phyloP scores from a whole-genome alignment of 2,888 invertebrate species.

The Tortrix viridana region DNA sequence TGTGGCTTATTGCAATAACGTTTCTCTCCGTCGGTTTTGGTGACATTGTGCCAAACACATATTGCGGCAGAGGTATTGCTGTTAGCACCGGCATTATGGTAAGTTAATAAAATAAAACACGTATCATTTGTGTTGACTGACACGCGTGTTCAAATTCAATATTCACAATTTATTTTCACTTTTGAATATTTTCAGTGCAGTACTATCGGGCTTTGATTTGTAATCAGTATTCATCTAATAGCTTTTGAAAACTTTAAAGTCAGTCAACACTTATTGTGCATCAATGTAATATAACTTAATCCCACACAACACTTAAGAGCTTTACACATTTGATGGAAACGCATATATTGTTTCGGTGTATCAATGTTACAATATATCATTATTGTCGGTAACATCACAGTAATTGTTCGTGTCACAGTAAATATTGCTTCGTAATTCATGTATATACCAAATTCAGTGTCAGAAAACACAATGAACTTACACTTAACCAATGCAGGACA shows the following conservation, averaged over 20 bases:
- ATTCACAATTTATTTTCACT: conserved; percentile 29
- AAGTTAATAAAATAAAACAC: conserved; percentile 83
- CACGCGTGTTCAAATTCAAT: conserved; percentile 46
- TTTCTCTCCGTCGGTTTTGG: conserved; percentile 99
- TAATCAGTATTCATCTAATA: conserved; percentile 28
- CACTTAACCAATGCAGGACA: neutral
- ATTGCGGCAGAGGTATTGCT: conserved; percentile 99
- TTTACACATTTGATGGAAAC: conserved; percentile 60
- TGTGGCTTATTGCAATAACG: conserved; percentile 99
- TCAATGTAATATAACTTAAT: conserved; percentile 64
- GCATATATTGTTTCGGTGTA: conserved; percentile 62
- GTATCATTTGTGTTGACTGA: conserved; percentile 78
- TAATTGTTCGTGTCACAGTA: conserved; percentile 16
- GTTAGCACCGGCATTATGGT: conserved; percentile 99
- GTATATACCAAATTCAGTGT: conserved; percentile 22
- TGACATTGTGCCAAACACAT: conserved; percentile 99
- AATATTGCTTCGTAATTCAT: conserved; percentile 24
- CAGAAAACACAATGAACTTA: neutral
- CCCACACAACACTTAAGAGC: conserved; percentile 69
- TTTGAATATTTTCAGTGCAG: conserved; percentile 38
- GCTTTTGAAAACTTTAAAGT: conserved; percentile 48
- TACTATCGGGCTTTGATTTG: conserved; percentile 15
- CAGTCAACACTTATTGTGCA: conserved; percentile 72
- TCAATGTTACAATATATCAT: conserved; percentile 46
- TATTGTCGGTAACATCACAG: conserved; percentile 19